A percentile compares a stretch with the other conserved stretches of the same genome.
These are phyloP conservation scores for Drosophila buzzatii DNA, from an alignment of 2,888 invertebrate genomes.

Conservation along the genomic window DNA sequence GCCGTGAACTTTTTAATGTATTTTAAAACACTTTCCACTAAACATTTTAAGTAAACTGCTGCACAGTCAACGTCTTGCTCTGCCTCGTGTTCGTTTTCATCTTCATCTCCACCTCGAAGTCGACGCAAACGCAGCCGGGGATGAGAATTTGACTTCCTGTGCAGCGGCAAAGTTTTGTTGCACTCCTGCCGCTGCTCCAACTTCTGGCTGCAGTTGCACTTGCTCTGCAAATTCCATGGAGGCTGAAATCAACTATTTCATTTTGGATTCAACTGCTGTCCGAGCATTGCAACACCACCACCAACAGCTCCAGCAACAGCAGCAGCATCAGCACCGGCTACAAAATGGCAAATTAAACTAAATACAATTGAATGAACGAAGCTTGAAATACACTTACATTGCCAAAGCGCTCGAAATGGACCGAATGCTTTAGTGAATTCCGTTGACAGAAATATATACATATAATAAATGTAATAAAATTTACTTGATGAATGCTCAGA, in stretches of 20 bases:
- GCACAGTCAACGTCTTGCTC: constrained; percentile 31
- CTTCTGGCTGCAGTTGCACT: constrained; percentile 52
- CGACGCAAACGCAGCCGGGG: constrained; percentile 40
- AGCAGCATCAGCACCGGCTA: constrained; percentile 43
- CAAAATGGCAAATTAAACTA: constrained; percentile 65
- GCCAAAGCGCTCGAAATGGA: not conserved
- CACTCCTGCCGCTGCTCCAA: constrained; percentile 39
- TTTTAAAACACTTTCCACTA: constrained; percentile 82
- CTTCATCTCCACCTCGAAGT: constrained; percentile 3
- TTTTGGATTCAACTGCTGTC: constrained; percentile 80
- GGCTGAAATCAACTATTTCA: constrained; percentile 82
- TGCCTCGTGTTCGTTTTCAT: constrained; percentile 10
- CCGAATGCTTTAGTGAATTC: not conserved
- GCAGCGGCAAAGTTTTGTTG: constrained; percentile 71
- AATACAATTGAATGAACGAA: constrained; percentile 15
- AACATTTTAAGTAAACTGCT: constrained; percentile 80
- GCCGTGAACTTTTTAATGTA: constrained; percentile 82
- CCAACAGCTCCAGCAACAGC: constrained; percentile 27
- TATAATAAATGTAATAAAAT: too few relatives aligned
- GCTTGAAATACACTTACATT: constrained; percentile 48
- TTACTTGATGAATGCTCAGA: not conserved
- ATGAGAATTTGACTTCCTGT: constrained; percentile 77
- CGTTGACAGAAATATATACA: not conserved
- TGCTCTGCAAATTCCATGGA: constrained; percentile 68
- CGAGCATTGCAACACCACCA: constrained; percentile 68